These are phyloP conservation scores for Nothobranchius furzeri DNA, from an alignment of 2,113 vertebrate species.

Conservation along the genomic window DNA sequence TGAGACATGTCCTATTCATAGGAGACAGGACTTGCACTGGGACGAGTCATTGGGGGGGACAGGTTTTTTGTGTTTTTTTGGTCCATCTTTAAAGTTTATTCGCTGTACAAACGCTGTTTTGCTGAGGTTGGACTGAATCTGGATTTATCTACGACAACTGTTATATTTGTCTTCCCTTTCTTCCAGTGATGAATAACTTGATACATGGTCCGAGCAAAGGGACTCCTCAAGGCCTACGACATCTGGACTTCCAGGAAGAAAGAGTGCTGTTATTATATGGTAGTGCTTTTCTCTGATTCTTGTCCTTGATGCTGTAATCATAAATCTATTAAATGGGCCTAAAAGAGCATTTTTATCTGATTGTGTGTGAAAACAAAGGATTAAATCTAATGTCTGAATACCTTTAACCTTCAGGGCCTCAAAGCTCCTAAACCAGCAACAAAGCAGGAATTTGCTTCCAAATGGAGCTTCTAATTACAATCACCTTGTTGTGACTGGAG, in stretches of 20 bases:
- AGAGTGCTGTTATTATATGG: conserved; percentile 6
- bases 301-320: background rate
- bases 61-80: no score
- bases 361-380: background rate
- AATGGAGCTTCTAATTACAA: conserved; percentile 4
- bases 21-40: no score
- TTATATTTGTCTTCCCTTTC: conserved; percentile 38
- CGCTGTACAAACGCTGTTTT: no score
- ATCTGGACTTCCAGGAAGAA: background rate
- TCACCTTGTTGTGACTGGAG: background rate
- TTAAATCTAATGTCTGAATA: no score
- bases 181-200: conserved; percentile 30
- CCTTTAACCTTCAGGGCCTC: no score
- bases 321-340: conserved; percentile 13
- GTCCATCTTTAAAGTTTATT: no score
- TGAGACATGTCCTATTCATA: no score
- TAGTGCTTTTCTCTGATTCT: conserved; percentile 1
- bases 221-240: conserved; percentile 15
- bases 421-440: no score
- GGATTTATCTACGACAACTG: no score
- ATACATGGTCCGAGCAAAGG: conserved; percentile 23
- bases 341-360: background rate
- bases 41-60: no score
- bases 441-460: conserved; percentile 3
- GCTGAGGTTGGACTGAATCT: no score